Evolutionary conservation across 2,113 vertebrate species (phyloP).

Genomic region (Forbesichthys papilliferus): DNA sequence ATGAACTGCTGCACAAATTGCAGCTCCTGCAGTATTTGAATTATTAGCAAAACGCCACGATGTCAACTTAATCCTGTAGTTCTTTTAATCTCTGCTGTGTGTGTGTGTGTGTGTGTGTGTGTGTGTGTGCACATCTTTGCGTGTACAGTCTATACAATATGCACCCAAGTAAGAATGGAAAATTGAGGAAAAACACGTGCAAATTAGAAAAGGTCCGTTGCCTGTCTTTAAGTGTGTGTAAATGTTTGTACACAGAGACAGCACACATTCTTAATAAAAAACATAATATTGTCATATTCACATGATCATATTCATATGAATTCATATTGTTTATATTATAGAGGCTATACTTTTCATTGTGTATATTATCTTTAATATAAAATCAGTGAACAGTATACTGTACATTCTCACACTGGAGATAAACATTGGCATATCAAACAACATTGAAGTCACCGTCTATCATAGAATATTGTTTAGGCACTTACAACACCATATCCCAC

Average conservation of each 20-base stretch:
- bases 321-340: background rate
- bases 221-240: constrained; percentile 12
- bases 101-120: constrained; percentile 16
- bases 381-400: background rate
- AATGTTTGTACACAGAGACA: background rate
- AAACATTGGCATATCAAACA: constrained; percentile 18
- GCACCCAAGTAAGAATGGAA: constrained; percentile 34
- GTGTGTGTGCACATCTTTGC: background rate
- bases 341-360: constrained; percentile 22
- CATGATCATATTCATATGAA: background rate
- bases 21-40: constrained; percentile 60
- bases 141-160: background rate
- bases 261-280: background rate
- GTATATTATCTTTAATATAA: constrained; percentile 14
- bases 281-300: background rate
- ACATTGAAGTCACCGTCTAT: constrained; percentile 12
- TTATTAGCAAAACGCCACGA: constrained; percentile 56
- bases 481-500: background rate
- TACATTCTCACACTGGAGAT: too few relatives aligned
- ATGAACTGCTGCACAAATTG: constrained; percentile 60
- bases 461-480: too few relatives aligned
- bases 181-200: constrained; percentile 24
- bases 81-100: constrained; percentile 48
- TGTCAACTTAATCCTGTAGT: constrained; percentile 57
- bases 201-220: constrained; percentile 45